Conservation (phyloP, 2,113 vertebrate genomes). For the Meriones unguiculatus region DNA sequence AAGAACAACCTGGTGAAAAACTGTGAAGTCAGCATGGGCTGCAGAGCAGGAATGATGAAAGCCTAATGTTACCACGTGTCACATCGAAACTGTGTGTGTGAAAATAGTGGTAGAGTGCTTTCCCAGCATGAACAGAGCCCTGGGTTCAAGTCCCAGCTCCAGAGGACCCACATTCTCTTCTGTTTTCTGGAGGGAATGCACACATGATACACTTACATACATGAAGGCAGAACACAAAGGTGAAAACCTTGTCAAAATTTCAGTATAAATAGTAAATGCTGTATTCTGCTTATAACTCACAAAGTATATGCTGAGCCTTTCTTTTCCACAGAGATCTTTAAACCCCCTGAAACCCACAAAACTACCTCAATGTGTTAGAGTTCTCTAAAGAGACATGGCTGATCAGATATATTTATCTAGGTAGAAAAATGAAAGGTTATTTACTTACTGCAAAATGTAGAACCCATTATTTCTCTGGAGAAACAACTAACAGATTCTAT, state of each 20-base stretch:
- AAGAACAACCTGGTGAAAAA: constrained; percentile 15
- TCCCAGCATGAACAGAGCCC: background rate
- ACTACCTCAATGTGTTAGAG: background rate
- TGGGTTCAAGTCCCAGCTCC: background rate
- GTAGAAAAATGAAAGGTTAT: background rate
- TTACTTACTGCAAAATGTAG: background rate
- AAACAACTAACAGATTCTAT: background rate
- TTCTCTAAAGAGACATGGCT: background rate
- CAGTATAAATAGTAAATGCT: constrained; percentile 9
- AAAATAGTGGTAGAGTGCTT: background rate
- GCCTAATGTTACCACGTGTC: background rate
- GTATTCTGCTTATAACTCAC: constrained; percentile 16
- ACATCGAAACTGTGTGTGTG: background rate
- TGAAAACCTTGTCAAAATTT: background rate
- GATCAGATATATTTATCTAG: background rate
- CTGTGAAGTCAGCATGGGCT: background rate
- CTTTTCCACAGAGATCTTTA: background rate
- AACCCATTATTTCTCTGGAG: background rate
- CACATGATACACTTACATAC: background rate
- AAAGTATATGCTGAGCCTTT: background rate
- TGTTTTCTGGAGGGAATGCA: background rate
- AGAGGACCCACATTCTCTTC: no score
- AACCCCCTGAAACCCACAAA: background rate
- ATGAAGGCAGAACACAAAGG: background rate
- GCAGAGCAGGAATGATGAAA: background rate